Base-by-base conservation (phyloP, 2,888 invertebrate species). In the Panopea generosa region DNA sequence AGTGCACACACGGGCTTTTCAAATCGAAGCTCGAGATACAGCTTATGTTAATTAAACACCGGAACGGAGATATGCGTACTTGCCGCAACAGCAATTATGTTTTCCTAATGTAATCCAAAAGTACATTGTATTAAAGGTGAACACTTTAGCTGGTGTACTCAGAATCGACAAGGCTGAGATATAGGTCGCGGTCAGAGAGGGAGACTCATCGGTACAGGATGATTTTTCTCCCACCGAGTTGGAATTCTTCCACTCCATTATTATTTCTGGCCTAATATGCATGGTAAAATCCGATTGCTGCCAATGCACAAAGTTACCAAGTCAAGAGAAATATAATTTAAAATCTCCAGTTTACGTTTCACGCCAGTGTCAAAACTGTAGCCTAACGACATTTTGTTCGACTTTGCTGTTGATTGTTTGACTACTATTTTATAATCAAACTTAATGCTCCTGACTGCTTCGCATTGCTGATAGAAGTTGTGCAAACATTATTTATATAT, bases 241-340 rank as follows among this genome's bases (percentile, higher is more conserved):
- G 85, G 52, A 92, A 87, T 57, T 92, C 91, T 29, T 85, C 86
- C 49, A 87, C 89, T n/a, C 91, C 96, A 92, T 81, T 95, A 90
- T 94, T 93, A 79, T 93, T 94, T 85, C 93, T 77, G 53, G 73
- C 94, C 27, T 93, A 94, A 86, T 94, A 94, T 89, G 94, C 92
- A 83, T 90, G 92, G 72, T 88, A 92, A 38, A 91, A 79, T 6
- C 92, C 84, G n/a, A 83, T 78, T 2, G 69, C 72, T 0, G 77
- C 77, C 9, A 80, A 83, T 4, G 63, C 52, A n/a, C 59, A 61
- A 45, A 83, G 74, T 68, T 70, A 55, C 16, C 75, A 24, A 11
- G 80, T n/a, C 69, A 67, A 83, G 78, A 50, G 78, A 45, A 11
- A 81, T 61, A 75, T 83, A 81, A 49, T 83, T 80, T 11, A 75